Evolutionary conservation across 2,797 vertebrate genomes (phyloP), one percentile per base, ranked within the genome.

Genomic region (Diceros bicornis): DNA sequence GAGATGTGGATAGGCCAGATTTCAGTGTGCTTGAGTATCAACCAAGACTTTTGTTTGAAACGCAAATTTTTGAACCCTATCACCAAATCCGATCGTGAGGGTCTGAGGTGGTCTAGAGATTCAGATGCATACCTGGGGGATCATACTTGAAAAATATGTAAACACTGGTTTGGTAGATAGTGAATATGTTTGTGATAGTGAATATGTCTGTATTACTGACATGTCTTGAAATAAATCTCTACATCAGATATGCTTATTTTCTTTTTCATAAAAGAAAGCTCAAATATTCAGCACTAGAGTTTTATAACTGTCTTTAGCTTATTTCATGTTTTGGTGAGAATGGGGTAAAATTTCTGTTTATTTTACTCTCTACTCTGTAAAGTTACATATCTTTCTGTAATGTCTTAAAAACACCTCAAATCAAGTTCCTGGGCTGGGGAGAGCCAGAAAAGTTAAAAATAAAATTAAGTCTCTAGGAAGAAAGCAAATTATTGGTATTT

Each of bases 121-220:
- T 91, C 25, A 74, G 4, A 68, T 87, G 8, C n/a, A 90, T 32
- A n/a, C 69, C n/a, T 93, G 11, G 18, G 17, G 12, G 18, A 44
- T 71, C 20, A 44, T 83, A 62, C 64, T 85, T 95, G 34, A 61
- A 87, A 94, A 75, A 41, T 91, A 44, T 27, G 14, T n/a, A 74
- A 64, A 75, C 20, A 84, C 23, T 71, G 6, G 1, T 79, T 72
- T 82, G 52, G 34, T 83, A 77, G n/a, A 16, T 34, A 27, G 5
- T 74, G 41, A 84, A 32, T 74, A 14, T 78, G 25, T 78, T 9
- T 64, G 4, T 93, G n/a, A 16, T 34, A 27, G 5, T 79, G 41
- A 84, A 32, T 74, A 14, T 78, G 25, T 78, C 12, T 64, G 4
- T 93, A 59, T 92, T 72, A 55, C 7, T 72, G 50, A 91, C 1